Percentiles rank a stretch among this genome's conserved stretches.
These are phyloP conservation scores for Indicator indicator DNA, from an alignment of 2,113 vertebrate species.

Conservation along the genomic window DNA sequence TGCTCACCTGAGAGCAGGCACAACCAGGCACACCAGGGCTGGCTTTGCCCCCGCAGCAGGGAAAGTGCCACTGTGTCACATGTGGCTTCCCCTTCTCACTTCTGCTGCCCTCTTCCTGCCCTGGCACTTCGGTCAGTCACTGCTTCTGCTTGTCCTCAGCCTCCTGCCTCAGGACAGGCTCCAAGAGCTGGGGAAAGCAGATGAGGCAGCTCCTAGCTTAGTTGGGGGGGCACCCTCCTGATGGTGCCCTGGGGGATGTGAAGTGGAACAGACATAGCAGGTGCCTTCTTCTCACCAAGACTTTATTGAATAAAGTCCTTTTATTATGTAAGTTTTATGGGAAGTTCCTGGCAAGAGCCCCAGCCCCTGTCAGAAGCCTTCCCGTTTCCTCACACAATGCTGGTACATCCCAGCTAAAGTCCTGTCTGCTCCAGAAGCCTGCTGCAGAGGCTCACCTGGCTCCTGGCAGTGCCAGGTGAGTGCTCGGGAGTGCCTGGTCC, in stretches of 20 bases:
- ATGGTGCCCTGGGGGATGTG: not conserved
- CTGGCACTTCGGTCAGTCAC: not conserved
- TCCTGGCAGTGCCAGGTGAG: not conserved
- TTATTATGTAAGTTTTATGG: not conserved
- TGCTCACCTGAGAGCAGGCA: fast-evolving
- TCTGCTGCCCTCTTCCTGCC: not conserved
- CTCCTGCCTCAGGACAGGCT: not conserved
- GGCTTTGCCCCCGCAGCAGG: not conserved
- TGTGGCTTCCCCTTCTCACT: not conserved
- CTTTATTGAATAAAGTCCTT: constrained; percentile 50
- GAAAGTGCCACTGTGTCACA: not conserved
- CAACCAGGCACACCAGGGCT: too few relatives aligned
- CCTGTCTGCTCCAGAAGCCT: not conserved
- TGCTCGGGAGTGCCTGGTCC: fast-evolving
- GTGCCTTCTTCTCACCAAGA: not conserved
- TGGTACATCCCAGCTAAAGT: not conserved
- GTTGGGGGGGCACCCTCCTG: not conserved
- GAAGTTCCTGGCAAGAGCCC: not conserved
- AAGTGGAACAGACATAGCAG: not conserved
- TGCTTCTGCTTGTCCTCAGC: not conserved
- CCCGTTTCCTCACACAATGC: not conserved
- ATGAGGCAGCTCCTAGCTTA: not conserved
- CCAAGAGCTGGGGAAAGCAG: fast-evolving
- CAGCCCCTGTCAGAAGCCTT: not conserved
- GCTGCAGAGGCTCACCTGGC: fast-evolving